A percentile compares a stretch with the other conserved stretches of the same genome.
Evolutionary conservation across 2,113 vertebrate genomes (phyloP).

Genomic region (Orthonyx spaldingii): DNA sequence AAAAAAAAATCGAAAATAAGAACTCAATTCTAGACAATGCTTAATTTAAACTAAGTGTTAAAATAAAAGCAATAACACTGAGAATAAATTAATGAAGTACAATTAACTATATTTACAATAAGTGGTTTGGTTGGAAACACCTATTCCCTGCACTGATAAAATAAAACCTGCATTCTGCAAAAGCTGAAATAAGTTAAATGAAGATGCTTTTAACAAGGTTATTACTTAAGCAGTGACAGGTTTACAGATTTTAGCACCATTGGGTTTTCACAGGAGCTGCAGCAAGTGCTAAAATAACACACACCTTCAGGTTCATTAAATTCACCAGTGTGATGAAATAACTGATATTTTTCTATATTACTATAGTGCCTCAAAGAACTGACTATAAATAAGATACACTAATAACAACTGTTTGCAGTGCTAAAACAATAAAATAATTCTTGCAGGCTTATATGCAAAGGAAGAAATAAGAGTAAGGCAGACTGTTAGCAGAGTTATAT

Average conservation of each 20-base stretch:
- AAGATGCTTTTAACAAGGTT: constrained; percentile 85
- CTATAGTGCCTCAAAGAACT: constrained; percentile 73
- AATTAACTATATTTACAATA: constrained; percentile 80
- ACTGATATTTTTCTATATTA: constrained; percentile 80
- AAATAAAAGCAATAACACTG: constrained; percentile 75
- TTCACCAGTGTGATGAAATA: constrained; percentile 80
- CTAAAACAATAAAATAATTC: constrained; percentile 75
- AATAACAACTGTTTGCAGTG: constrained; percentile 76
- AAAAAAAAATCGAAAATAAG: constrained; percentile 67
- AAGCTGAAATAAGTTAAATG: constrained; percentile 81
- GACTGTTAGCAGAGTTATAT: constrained; percentile 19
- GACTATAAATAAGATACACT: constrained; percentile 76
- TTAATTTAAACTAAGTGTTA: constrained; percentile 76
- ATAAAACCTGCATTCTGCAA: constrained; percentile 74
- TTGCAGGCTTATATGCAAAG: constrained; percentile 68
- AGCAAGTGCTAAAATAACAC: constrained; percentile 91
- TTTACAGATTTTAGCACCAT: constrained; percentile 89
- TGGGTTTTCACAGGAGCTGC: constrained; percentile 81
- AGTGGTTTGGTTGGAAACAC: constrained; percentile 72
- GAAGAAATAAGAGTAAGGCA: constrained; percentile 56
- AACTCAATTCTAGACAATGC: constrained; percentile 68
- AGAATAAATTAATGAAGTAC: constrained; percentile 78
- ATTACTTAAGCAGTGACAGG: constrained; percentile 84
- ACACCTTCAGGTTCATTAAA: constrained; percentile 92
- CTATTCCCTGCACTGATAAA: constrained; percentile 72